These are phyloP conservation scores for Ceraclea dissimilis DNA, from an alignment of 2,888 invertebrate genomes.

Conservation along the genomic window DNA sequence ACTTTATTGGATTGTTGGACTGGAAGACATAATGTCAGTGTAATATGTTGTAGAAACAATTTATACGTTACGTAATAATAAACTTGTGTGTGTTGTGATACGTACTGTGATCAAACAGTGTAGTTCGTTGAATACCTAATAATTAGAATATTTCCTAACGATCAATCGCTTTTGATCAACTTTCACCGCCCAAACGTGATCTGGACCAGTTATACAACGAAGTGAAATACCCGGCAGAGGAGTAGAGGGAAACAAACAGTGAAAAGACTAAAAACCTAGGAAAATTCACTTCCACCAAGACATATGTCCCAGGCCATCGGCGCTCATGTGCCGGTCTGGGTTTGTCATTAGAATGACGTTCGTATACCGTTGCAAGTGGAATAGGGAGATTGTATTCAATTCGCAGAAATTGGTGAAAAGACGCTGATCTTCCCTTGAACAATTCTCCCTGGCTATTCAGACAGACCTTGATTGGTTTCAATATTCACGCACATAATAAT, in stretches of 20 bases:
- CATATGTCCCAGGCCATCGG: slow-evolving; percentile 14
- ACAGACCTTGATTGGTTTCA: not conserved
- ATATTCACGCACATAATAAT: slow-evolving; percentile 31
- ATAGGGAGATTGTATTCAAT: slow-evolving; percentile 86
- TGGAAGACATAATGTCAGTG: no score
- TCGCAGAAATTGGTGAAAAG: slow-evolving; percentile 89
- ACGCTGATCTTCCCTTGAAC: slow-evolving; percentile 57
- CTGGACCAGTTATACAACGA: not conserved
- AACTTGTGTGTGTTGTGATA: no score
- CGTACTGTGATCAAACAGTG: no score
- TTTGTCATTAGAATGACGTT: slow-evolving; percentile 55
- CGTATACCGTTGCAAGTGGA: slow-evolving; percentile 87
- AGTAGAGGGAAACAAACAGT: not conserved
- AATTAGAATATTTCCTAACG: no score
- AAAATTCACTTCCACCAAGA: slow-evolving; percentile 13
- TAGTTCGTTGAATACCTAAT: no score
- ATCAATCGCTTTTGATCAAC: no score
- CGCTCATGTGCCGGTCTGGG: slow-evolving; percentile 30
- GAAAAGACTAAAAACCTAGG: not conserved
- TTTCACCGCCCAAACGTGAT: no score
- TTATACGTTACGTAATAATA: no score
- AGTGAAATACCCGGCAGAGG: not conserved
- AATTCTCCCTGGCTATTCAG: slow-evolving; percentile 17
- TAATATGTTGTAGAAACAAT: no score
- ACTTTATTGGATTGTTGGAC: no score